These are phyloP conservation scores for Melanargia galathea DNA, from an alignment of 2,888 invertebrate species.

Conservation along the genomic window DNA sequence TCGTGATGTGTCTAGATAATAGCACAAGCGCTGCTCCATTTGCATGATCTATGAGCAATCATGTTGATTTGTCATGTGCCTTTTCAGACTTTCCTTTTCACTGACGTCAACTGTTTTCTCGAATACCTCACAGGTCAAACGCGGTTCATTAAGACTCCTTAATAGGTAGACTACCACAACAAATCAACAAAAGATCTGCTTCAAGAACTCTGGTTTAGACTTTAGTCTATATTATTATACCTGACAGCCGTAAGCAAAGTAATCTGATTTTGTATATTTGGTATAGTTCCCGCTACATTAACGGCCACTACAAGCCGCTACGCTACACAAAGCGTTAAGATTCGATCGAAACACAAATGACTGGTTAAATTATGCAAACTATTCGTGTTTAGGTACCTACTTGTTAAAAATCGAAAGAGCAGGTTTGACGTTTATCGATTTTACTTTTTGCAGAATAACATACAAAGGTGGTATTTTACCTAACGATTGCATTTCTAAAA, in stretches of 20 bases:
- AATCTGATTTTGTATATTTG: conserved; percentile 22
- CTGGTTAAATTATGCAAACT: conserved; percentile 21
- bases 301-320: too few relatives aligned
- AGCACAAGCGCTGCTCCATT: conserved; percentile 54
- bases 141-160: not conserved
- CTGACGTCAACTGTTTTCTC: conserved; percentile 30
- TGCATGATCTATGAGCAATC: conserved; percentile 55
- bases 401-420: not conserved
- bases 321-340: not conserved
- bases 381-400: not conserved
- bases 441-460: not conserved
- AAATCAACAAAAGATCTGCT: not conserved
- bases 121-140: conserved; percentile 15
- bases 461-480: not conserved
- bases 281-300: conserved; percentile 13
- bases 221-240: too few relatives aligned
- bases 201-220: conserved; percentile 8
- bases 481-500: conserved; percentile 3
- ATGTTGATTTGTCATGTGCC: conserved; percentile 50
- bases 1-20: conserved; percentile 59
- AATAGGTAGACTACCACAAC: not conserved
- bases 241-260: conserved; percentile 21
- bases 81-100: conserved; percentile 56
- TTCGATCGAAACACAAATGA: conserved; percentile 2
- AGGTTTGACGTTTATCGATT: not conserved